Percentiles rank a stretch among this genome's conserved stretches.
Conservation (phyloP, 2,797 vertebrate species). For the Novumbra hubbsi region DNA sequence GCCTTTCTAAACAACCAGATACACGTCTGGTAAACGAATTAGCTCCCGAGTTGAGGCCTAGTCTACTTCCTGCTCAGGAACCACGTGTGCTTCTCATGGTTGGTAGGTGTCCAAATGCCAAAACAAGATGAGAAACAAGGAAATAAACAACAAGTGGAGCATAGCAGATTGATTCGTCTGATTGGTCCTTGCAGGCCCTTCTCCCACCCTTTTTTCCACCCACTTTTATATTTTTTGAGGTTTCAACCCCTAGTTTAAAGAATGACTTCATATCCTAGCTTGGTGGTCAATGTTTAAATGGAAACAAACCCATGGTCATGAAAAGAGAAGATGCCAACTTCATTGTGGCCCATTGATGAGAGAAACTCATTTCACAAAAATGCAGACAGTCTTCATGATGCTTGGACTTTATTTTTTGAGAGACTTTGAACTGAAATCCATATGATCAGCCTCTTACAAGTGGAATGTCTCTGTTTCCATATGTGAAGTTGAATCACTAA, state of each 20-base stretch:
- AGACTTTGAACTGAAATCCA: constrained; percentile 36
- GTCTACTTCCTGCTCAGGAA: constrained; percentile 45
- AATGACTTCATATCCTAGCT: constrained; percentile 58
- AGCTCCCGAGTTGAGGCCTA: constrained; percentile 21
- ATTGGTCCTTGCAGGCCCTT: constrained; percentile 9
- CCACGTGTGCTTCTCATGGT: constrained; percentile 10
- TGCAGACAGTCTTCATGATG: constrained; percentile 57
- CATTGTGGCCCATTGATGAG: constrained; percentile 59
- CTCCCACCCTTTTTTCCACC: constrained; percentile 19
- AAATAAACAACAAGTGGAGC: not conserved
- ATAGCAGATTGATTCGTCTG: constrained; percentile 31
- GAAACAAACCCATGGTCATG: constrained; percentile 42
- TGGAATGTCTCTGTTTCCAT: constrained; percentile 50
- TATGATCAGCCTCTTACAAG: constrained; percentile 11
- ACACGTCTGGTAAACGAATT: constrained; percentile 57
- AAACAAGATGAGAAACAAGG: constrained; percentile 22
- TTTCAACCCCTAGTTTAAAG: constrained; percentile 48
- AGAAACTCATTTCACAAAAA: constrained; percentile 60
- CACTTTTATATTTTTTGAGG: constrained; percentile 37
- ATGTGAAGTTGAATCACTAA: constrained; percentile 48
- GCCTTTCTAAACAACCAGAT: constrained; percentile 38
- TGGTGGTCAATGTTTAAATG: constrained; percentile 44
- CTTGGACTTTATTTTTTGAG: constrained; percentile 48
- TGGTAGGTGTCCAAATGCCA: not conserved
- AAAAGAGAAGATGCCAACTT: constrained; percentile 46